phyloP scores from a whole-genome alignment of 2,797 vertebrate species.

The Cossypha niveicapilla region DNA sequence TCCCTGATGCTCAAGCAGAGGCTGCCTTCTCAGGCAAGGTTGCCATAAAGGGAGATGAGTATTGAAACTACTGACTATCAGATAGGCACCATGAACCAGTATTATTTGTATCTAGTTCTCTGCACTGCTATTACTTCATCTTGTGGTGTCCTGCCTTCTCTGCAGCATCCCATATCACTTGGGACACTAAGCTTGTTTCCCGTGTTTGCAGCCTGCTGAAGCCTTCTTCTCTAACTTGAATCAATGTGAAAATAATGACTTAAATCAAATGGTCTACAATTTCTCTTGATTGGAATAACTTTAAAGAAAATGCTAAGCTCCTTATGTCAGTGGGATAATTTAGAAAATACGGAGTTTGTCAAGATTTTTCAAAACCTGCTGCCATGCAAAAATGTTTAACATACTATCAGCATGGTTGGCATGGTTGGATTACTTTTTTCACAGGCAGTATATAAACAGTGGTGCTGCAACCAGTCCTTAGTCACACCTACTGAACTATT shows the following conservation, averaged over 20 bases:
- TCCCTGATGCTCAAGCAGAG: neutral
- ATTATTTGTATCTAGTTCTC: neutral
- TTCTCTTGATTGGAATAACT: neutral
- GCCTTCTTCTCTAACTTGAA: neutral
- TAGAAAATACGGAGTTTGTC: neutral
- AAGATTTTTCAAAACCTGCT: neutral
- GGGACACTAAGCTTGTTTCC: neutral
- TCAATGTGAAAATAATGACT: neutral
- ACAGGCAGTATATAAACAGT: neutral
- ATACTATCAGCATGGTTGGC: neutral
- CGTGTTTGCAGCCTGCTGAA: neutral
- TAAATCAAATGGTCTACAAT: neutral
- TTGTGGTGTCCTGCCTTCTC: neutral
- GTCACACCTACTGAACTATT: neutral
- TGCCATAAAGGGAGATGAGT: neutral
- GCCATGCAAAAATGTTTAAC: neutral
- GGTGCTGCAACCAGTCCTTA: neutral
- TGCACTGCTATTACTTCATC: neutral
- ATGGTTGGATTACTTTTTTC: neutral
- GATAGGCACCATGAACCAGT: neutral
- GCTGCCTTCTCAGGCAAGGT: neutral
- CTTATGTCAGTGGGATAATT: neutral
- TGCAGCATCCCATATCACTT: neutral
- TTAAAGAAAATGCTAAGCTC: neutral
- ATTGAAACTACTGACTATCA: neutral